A percentile compares a stretch with the other conserved stretches of the same genome.
Evolutionary conservation across 2,888 invertebrate genomes (phyloP).

Genomic region (Spilarctia lutea): DNA sequence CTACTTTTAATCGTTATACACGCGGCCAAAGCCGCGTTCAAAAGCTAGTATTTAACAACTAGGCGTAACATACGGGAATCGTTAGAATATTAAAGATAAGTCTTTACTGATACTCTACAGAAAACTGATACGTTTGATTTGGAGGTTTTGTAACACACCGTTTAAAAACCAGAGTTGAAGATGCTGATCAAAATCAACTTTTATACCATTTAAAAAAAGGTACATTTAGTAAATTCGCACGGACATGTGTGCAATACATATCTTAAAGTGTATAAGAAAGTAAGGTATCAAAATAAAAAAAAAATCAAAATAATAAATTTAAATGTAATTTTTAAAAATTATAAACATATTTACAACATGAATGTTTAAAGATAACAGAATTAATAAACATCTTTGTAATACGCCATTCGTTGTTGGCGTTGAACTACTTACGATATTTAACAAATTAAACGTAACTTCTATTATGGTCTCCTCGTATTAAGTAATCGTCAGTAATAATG

Average conservation of each 20-base stretch:
- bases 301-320: slow-evolving; percentile 80
- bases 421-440: slow-evolving; percentile 54
- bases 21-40: too few species aligned
- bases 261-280: slow-evolving; percentile 13
- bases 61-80: background rate
- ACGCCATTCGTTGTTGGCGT: slow-evolving; percentile 51
- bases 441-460: slow-evolving; percentile 59
- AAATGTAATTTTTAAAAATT: slow-evolving; percentile 80
- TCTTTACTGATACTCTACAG: background rate
- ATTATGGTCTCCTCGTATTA: slow-evolving; percentile 58
- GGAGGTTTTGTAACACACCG: background rate
- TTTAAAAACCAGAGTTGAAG: background rate
- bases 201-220: background rate
- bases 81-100: background rate
- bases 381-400: slow-evolving; percentile 69
- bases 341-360: slow-evolving; percentile 84
- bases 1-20: too few species aligned
- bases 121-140: background rate
- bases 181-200: background rate
- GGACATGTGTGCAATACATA: slow-evolving; percentile 4
- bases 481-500: slow-evolving; percentile 64
- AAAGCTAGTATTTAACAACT: background rate
- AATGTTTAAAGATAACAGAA: slow-evolving; percentile 68
- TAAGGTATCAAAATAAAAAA: slow-evolving; percentile 63
- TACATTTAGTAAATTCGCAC: background rate